Base-by-base conservation (phyloP, 1,140 invertebrate species). In the Neelides sp. region DNA sequence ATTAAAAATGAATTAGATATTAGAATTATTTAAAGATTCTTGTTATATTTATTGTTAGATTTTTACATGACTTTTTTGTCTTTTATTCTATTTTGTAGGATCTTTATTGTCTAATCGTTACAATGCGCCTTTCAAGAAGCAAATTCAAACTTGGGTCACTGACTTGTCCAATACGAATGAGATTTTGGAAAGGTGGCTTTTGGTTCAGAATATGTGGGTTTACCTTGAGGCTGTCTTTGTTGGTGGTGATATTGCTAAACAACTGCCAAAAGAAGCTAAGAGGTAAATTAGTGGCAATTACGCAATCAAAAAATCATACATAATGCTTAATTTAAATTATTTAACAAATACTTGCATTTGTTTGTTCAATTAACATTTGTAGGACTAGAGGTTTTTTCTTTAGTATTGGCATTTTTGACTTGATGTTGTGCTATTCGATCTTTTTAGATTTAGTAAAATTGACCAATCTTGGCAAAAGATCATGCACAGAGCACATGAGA, bases 401-500 rank as follows among this genome's bases (percentile, higher is more conserved):
- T 8, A 10, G n/a, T 34, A n/a, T n/a, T n/a, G n/a, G n/a, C n/a
- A n/a, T 23, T 42, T 22, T 22, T 23, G 4, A 42, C 17, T 37
- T 30, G 7, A 42, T 32, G 17, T 34, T 13, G 4, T 4, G 20
- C 2, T 54, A 36, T 39, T 47, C 2, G 13, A 32, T 40, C 10
- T 4, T 24, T 45, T 36, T 51, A 70, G 85, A 48, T 96, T 96
- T 69, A 88, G 86, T 19, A 94, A 92, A 71, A 96, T 97, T 54
- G 93, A 97, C 66, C 94, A 95, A 64, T 92, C 88, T 2, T 97
- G 93, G 92, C 88, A 94, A 64, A 95, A 95, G 66, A 94, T 96
- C 23, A 96, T 97, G 91, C 85, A 88, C 62, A 68, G 86, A 39
- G 89, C 88, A 0, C 87, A 93, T 62, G 92, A 96, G 68, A 94